Evolutionary conservation across 2,797 vertebrate genomes (phyloP).

Genomic region (Glyptemys insculpta): DNA sequence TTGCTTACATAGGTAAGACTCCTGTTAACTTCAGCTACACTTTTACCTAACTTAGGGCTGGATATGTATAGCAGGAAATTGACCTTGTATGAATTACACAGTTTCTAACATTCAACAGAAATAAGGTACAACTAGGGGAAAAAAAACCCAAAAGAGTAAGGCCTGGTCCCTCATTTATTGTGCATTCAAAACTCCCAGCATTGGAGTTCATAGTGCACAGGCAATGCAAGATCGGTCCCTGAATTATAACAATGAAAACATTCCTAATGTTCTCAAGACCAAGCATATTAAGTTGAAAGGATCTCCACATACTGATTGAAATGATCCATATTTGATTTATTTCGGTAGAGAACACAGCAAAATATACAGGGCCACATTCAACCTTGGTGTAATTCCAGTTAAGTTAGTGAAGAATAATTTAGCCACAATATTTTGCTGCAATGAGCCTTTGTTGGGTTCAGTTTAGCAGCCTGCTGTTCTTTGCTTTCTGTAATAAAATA

Average conservation of each 20-base stretch:
- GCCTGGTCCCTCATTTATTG: not conserved
- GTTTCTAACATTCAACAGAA: not conserved
- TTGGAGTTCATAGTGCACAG: not conserved
- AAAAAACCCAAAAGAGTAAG: not conserved
- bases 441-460: not conserved
- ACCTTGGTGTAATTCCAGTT: fast-evolving
- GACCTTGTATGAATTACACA: not conserved
- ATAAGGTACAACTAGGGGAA: not conserved
- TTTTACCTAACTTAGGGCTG: slow-evolving; percentile 1
- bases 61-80: not conserved
- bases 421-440: not conserved
- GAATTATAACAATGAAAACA: not conserved
- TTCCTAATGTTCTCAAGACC: not conserved
- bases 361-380: not conserved
- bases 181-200: fast-evolving
- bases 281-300: not conserved
- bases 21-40: not conserved
- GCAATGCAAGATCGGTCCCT: not conserved
- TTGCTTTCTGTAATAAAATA: not conserved
- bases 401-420: not conserved
- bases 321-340: not conserved
- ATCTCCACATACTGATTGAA: not conserved
- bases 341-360: not conserved
- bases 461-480: not conserved
- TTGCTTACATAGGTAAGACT: not conserved